A percentile compares a stretch with the other conserved stretches of the same genome.
Evolutionary conservation across 2,113 vertebrate species (phyloP).

Genomic region (Acanthisitta chloris): DNA sequence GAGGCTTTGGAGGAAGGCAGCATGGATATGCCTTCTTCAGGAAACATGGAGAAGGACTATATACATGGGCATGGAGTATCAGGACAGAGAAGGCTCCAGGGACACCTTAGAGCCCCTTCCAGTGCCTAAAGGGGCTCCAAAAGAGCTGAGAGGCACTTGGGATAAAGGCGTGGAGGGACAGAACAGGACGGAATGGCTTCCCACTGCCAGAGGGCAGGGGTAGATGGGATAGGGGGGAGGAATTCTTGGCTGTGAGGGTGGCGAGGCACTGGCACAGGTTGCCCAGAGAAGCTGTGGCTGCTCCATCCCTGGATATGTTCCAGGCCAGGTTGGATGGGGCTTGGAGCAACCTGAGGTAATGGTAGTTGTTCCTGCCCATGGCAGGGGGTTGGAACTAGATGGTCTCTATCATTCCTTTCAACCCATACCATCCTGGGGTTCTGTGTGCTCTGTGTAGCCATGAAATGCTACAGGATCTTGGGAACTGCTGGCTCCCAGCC

Average conservation of each 20-base stretch:
- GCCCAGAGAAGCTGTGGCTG: not conserved
- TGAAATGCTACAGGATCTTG: not conserved
- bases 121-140: no score
- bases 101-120: no score
- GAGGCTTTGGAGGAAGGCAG: not conserved
- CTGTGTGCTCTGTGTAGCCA: no score
- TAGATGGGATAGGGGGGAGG: not conserved
- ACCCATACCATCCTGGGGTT: not conserved
- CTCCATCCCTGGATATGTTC: no score
- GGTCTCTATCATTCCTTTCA: not conserved
- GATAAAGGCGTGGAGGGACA: not conserved
- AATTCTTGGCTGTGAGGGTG: fast-evolving
- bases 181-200: not conserved
- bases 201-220: not conserved
- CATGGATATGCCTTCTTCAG: not conserved
- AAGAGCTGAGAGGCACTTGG: no score
- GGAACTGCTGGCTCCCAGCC: not conserved
- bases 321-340: no score
- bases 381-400: no score
- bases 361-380: no score
- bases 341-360: no score
- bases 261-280: fast-evolving
- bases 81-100: no score
- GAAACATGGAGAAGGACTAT: not conserved
- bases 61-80: no score